Conservation (phyloP, 1,140 invertebrate species). For the Saccostrea cuccullata region DNA sequence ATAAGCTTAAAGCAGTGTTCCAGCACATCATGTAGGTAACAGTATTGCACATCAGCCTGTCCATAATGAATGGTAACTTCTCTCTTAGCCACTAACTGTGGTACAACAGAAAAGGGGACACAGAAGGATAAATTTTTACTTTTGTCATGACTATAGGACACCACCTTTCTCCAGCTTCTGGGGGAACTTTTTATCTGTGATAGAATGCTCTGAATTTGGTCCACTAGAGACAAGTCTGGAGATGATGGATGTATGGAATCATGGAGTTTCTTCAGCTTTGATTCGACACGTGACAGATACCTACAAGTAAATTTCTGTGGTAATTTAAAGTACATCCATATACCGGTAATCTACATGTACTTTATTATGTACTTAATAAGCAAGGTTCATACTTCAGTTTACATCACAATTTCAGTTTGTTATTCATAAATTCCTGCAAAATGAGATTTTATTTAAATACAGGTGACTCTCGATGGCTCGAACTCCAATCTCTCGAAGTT, state of each 20-base stretch:
- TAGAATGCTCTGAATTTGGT: background rate
- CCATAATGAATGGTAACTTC: background rate
- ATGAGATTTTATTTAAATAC: no score
- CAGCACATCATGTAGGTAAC: constrained; percentile 5
- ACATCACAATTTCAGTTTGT: no score
- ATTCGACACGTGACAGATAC: background rate
- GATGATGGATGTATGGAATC: background rate
- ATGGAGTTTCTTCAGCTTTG: background rate
- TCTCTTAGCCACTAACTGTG: constrained; percentile 11
- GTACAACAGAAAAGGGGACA: background rate
- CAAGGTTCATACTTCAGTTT: no score
- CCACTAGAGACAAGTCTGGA: background rate
- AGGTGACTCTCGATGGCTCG: no score
- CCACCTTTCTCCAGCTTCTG: background rate
- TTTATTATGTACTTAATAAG: no score
- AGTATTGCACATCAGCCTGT: background rate
- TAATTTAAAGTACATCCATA: background rate
- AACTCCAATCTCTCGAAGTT: no score
- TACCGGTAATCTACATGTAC: no score
- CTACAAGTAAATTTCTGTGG: background rate
- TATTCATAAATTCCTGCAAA: no score
- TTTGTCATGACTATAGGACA: background rate
- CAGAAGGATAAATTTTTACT: background rate
- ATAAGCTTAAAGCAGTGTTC: background rate
- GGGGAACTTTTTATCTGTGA: background rate